Conservation (phyloP, 2,797 vertebrate genomes). For the Acrossocheilus fasciatus region DNA sequence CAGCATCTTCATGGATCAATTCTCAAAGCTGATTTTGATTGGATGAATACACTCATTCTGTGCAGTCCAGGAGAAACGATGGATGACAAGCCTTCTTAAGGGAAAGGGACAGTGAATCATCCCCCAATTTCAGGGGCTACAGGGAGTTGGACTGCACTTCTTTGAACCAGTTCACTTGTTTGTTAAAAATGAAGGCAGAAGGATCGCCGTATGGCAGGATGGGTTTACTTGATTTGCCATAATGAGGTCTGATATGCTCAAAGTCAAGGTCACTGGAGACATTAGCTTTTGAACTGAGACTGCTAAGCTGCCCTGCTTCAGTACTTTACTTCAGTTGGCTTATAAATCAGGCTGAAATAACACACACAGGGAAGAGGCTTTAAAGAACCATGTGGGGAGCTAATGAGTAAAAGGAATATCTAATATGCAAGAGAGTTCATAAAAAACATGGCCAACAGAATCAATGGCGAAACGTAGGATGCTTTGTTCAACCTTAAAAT, state of each 20-base stretch:
- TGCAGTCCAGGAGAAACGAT: constrained; percentile 53
- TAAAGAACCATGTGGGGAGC: constrained; percentile 16
- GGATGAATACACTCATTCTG: constrained; percentile 58
- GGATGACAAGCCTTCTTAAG: constrained; percentile 31
- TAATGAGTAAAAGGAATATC: constrained; percentile 29
- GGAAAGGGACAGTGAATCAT: constrained; percentile 5
- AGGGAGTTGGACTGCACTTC: constrained; percentile 1
- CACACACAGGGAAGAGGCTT: constrained; percentile 27
- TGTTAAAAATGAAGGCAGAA: constrained; percentile 32
- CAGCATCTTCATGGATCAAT: constrained; percentile 56
- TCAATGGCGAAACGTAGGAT: neutral
- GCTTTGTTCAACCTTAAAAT: constrained; percentile 41
- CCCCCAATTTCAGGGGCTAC: neutral
- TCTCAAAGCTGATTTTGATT: constrained; percentile 61
- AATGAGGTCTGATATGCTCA: constrained; percentile 49
- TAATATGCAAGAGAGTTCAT: constrained; percentile 7
- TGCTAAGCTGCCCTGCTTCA: constrained; percentile 56
- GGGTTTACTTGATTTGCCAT: constrained; percentile 44
- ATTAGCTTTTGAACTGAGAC: constrained; percentile 50
- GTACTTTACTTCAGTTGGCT: constrained; percentile 61
- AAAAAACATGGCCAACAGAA: constrained; percentile 7
- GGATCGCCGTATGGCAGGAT: constrained; percentile 6
- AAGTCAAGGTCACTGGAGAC: constrained; percentile 56
- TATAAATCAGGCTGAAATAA: constrained; percentile 55
- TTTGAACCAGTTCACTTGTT: constrained; percentile 13